These are phyloP conservation scores for Eupithecia pulchellata DNA, from an alignment of 2,888 invertebrate species.

Conservation along the genomic window DNA sequence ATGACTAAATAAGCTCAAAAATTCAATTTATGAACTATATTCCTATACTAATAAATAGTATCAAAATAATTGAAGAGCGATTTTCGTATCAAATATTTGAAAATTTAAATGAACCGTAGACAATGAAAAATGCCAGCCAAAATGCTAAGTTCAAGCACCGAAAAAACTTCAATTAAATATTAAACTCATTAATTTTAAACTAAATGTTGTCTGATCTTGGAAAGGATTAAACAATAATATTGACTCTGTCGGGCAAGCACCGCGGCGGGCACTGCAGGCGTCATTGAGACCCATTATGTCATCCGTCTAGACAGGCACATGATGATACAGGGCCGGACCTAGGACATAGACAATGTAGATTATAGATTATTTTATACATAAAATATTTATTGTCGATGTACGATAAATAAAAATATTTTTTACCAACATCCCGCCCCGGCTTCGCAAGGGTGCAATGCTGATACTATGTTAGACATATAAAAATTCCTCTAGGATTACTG, in stretches of 20 bases:
- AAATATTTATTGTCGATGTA: too few relatives aligned
- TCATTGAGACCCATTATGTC: conserved; percentile 48
- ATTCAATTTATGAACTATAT: too few relatives aligned
- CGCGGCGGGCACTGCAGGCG: conserved; percentile 24
- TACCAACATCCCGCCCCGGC: too few relatives aligned
- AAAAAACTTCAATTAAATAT: conserved; percentile 12
- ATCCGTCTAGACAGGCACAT: conserved; percentile 50
- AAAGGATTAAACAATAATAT: conserved; percentile 35
- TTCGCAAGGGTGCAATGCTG: too few relatives aligned
- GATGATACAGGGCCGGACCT: conserved; percentile 27
- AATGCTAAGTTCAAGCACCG: conserved; percentile 22
- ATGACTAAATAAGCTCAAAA: too few relatives aligned
- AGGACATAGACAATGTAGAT: neutral
- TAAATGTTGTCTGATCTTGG: conserved; percentile 23
- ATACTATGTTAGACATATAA: too few relatives aligned
- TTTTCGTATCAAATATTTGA: neutral
- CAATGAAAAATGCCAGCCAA: neutral
- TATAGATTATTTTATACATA: too few relatives aligned
- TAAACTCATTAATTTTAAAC: conserved; percentile 11
- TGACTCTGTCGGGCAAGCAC: conserved; percentile 21
- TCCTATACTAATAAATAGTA: too few relatives aligned
- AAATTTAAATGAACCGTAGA: neutral
- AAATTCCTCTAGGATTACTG: too few relatives aligned
- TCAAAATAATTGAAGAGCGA: neutral
- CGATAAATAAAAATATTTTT: too few relatives aligned